Conservation (phyloP, 2,888 invertebrate genomes). For the Stegana nigrithorax region DNA sequence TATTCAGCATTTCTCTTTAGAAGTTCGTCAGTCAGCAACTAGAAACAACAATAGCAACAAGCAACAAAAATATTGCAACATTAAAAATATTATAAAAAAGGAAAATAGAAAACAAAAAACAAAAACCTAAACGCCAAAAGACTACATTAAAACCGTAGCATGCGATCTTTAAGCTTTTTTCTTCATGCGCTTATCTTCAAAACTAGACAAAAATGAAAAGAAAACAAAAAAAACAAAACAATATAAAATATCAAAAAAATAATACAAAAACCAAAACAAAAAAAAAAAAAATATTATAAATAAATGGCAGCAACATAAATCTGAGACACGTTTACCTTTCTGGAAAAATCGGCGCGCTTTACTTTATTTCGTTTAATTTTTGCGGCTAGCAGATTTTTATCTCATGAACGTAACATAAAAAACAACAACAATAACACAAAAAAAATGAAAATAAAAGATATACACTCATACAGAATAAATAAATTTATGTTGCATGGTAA, state of each 20-base stretch:
- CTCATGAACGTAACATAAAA: too few relatives aligned
- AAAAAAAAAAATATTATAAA: neutral
- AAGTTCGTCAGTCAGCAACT: neutral
- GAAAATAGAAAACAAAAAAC: neutral
- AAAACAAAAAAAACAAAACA: neutral
- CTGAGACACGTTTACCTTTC: neutral
- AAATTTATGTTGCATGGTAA: too few relatives aligned
- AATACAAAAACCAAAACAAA: neutral
- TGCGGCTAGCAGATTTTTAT: neutral
- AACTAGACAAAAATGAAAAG: neutral
- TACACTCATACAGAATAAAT: too few relatives aligned
- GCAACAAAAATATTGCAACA: neutral
- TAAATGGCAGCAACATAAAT: neutral
- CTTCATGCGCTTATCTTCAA: too few relatives aligned
- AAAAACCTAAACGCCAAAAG: neutral
- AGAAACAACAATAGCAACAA: neutral
- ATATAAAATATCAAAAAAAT: neutral
- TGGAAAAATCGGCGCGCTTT: neutral
- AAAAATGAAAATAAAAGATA: too few relatives aligned
- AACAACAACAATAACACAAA: too few relatives aligned
- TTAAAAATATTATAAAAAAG: neutral
- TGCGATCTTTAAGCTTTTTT: too few relatives aligned
- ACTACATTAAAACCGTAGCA: neutral
- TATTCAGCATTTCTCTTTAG: slow-evolving; percentile 13
- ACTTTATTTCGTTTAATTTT: neutral